Base-by-base conservation (phyloP, 2,797 vertebrate genomes). In the Pampus argenteus region DNA sequence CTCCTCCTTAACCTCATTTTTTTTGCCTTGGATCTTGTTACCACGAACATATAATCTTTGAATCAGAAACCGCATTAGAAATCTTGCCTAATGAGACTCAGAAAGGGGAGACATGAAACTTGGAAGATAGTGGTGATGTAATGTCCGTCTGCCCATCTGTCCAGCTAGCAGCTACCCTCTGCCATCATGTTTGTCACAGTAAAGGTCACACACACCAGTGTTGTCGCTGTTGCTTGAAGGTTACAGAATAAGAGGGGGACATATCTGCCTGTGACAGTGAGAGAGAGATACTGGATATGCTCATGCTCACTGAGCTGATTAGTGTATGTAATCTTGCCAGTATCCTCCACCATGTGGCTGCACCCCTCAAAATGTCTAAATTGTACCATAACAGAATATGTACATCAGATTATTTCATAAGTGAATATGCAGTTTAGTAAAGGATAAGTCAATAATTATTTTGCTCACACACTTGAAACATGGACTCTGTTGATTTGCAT, bases 191-290 rank as follows among this genome's bases (percentile, higher is more conserved):
- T 79, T 82, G 76, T 86, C 89, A 88, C 80, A 70, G 71, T 78
- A 88, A 91, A 92, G 88, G 90, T 92, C 90, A 91, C 66, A 54
- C 63, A 59, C 50, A 92, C 90, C 72, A 73, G 49, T 57, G 80
- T 77, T 73, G 62, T 63, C 29, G 6, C 29, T 11, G 61, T 71
- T 69, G 51, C 74, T 82, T 88, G 86, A 88, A 91, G 86, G 81
- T 91, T 83, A 76, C 55, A 62, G 63, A 66, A 71, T 58, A 65
- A 78, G 60, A 31, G 45, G 60, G 29, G 50, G 64, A 70, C 63
- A 86, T 76, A 78, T 84, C 72, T 79, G 56, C 45, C 42, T 31
- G 2, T 23, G 42, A 71, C 25, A 49, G 62, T n/a, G 17, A 52
- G 68, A 72, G 55, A 76, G 70, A 71, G 58, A 75, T 42, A n/a